phyloP scores from a whole-genome alignment of 2,888 invertebrate species.

The Ormyrus nitidulus region DNA sequence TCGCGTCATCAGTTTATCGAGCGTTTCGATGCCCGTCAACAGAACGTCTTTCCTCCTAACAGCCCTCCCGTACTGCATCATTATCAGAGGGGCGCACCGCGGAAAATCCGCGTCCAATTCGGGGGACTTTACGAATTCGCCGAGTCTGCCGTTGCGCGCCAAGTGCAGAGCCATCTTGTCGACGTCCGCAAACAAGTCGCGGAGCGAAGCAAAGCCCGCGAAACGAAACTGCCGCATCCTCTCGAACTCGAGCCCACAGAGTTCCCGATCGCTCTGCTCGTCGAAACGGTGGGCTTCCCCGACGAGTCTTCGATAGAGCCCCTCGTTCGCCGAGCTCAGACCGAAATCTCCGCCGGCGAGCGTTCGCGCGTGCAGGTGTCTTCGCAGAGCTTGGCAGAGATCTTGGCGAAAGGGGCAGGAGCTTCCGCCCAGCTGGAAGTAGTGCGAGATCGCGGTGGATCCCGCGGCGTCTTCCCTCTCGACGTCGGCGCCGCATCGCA shows the following conservation, averaged over 20 bases:
- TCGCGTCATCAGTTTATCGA: neutral
- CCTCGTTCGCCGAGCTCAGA: constrained; percentile 6
- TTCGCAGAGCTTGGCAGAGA: neutral
- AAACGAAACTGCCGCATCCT: no score
- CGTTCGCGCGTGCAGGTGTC: constrained; percentile 6
- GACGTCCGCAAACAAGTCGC: no score
- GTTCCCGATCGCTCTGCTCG: neutral
- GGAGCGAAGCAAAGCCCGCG: no score
- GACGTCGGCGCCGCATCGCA: constrained; percentile 34
- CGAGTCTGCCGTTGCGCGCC: no score
- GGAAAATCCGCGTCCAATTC: neutral
- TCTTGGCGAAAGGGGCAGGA: neutral
- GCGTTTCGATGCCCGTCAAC: neutral
- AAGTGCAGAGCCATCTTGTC: no score
- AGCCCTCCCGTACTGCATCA: constrained; percentile 29
- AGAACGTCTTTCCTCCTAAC: constrained; percentile 8
- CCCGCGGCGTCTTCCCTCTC: constrained; percentile 20
- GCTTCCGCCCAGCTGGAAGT: constrained; percentile 12
- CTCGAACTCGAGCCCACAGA: neutral
- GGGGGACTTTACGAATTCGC: no score
- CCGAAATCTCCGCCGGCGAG: neutral
- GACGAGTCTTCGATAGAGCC: neutral
- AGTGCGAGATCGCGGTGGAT: constrained; percentile 24
- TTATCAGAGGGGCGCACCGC: neutral
- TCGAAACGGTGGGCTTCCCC: neutral